These are phyloP conservation scores for Pasiphila rectangulata DNA, from an alignment of 2,888 invertebrate species.

Conservation along the genomic window DNA sequence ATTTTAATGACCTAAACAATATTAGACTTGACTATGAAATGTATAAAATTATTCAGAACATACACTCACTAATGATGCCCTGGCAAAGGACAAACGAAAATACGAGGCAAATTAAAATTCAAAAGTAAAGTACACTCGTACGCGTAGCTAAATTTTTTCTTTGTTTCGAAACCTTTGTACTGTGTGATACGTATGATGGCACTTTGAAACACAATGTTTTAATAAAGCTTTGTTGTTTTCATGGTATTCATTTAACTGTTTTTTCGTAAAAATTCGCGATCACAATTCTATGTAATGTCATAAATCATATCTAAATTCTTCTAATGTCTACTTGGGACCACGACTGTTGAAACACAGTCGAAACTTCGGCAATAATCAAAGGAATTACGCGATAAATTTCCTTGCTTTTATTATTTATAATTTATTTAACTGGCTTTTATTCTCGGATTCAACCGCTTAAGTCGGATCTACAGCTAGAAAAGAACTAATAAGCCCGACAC, in stretches of 20 bases:
- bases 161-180: slow-evolving; percentile 24
- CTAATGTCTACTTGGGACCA: too few relatives aligned
- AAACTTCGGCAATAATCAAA: too few relatives aligned
- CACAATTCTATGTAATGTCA: background rate
- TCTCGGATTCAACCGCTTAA: background rate
- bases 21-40: background rate
- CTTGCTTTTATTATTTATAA: too few relatives aligned
- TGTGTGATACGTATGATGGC: slow-evolving; percentile 19
- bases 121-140: slow-evolving; percentile 17
- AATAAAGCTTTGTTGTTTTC: background rate
- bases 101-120: slow-evolving; percentile 24
- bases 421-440: background rate
- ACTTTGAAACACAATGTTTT: slow-evolving; percentile 8
- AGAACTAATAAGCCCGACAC: too few relatives aligned
- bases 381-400: too few relatives aligned
- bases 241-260: too few relatives aligned
- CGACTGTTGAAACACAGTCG: too few relatives aligned
- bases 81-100: slow-evolving; percentile 28
- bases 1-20: too few relatives aligned
- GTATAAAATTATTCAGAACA: slow-evolving; percentile 13
- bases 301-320: too few relatives aligned
- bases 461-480: too few relatives aligned
- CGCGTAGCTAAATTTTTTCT: slow-evolving; percentile 15
- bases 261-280: too few relatives aligned
- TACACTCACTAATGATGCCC: slow-evolving; percentile 13